Evolutionary conservation across 2,797 vertebrate genomes (phyloP).

Genomic region (Bufotes viridis): DNA sequence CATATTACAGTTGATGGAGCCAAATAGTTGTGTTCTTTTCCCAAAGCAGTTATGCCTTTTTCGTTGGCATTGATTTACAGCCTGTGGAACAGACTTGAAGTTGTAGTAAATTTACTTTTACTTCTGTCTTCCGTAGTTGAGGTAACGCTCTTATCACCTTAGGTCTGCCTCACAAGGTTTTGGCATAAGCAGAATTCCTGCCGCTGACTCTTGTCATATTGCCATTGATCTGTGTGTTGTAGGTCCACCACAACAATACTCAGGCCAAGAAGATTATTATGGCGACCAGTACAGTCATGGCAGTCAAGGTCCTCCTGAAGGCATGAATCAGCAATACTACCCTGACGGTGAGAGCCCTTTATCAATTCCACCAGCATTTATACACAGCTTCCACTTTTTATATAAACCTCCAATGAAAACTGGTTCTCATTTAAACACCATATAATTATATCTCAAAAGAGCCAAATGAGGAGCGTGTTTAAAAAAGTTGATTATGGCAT

Average conservation of each 20-base stretch:
- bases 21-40: too few species aligned
- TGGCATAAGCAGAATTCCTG: neutral
- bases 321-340: slow-evolving; percentile 90
- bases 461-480: too few species aligned
- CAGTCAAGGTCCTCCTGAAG: slow-evolving; percentile 98
- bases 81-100: too few species aligned
- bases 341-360: slow-evolving; percentile 79
- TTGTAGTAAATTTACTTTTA: too few species aligned
- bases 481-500: too few species aligned
- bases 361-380: neutral
- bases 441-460: too few species aligned
- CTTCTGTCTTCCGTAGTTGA: too few species aligned
- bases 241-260: slow-evolving; percentile 99
- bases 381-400: neutral
- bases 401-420: neutral
- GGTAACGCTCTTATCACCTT: too few species aligned
- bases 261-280: slow-evolving; percentile 99
- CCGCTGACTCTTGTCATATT: neutral
- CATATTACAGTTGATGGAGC: too few species aligned
- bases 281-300: slow-evolving; percentile 99
- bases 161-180: neutral
- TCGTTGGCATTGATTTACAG: too few species aligned
- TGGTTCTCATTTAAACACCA: too few species aligned
- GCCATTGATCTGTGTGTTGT: slow-evolving; percentile 73
- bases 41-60: too few species aligned